Conservation (phyloP, 2,797 vertebrate species). For the Chiloscyllium punctatum region DNA sequence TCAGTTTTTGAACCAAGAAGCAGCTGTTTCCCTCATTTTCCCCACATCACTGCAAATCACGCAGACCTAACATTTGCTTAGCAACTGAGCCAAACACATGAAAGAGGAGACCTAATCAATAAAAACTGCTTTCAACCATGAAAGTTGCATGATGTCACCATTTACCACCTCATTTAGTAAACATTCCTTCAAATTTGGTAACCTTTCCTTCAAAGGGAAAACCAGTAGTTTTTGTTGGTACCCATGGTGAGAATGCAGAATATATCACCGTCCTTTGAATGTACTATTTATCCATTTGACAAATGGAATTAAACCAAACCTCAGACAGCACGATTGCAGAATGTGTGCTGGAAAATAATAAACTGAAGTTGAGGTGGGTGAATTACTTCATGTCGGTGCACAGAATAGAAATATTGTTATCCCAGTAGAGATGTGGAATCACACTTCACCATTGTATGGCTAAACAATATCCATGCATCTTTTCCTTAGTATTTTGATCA, state of each 20-base stretch:
- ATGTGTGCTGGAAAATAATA: neutral
- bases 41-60: neutral
- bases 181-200: neutral
- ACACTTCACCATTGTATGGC: neutral
- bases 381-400: neutral
- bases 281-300: neutral
- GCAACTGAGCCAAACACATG: neutral
- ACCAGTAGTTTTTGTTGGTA: neutral
- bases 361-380: neutral
- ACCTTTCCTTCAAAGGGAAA: neutral
- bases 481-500: neutral
- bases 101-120: neutral
- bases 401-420: neutral
- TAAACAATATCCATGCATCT: neutral
- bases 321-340: neutral
- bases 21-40: constrained; percentile 28
- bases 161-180: neutral
- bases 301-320: neutral
- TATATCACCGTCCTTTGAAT: neutral
- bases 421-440: neutral
- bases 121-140: constrained; percentile 2
- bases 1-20: neutral
- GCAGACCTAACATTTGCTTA: neutral
- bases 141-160: neutral
- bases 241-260: neutral